Evolutionary conservation across 1,140 invertebrate species (phyloP).

Genomic region (Platorchestia sp.): DNA sequence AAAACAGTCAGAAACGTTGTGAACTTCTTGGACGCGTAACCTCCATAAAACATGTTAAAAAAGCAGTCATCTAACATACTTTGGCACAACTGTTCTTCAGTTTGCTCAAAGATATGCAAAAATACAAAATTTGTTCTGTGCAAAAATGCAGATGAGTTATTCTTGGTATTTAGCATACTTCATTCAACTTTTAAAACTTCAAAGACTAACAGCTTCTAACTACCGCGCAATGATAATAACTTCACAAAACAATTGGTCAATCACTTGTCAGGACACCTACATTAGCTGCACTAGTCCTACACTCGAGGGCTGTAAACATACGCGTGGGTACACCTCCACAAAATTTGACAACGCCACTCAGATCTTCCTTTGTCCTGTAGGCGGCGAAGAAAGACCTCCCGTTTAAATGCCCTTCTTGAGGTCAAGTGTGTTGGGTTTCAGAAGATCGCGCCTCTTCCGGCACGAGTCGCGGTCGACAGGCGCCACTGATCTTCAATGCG

Average conservation of each 20-base stretch:
- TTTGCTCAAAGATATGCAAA: not conserved
- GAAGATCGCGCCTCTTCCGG: slow-evolving; percentile 17
- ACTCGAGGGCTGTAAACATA: not conserved
- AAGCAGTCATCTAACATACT: not conserved
- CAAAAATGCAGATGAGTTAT: not conserved
- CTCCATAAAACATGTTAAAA: no score
- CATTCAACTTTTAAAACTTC: not conserved
- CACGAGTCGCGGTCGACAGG: slow-evolving; percentile 5
- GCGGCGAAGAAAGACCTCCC: not conserved
- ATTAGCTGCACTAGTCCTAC: not conserved
- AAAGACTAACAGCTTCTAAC: no score
- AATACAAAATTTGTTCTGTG: not conserved
- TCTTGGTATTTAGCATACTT: not conserved
- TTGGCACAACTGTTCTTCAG: not conserved
- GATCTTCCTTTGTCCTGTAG: not conserved
- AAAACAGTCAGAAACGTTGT: not conserved
- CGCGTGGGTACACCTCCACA: not conserved
- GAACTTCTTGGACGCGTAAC: not conserved
- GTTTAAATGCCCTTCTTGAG: slow-evolving; percentile 10
- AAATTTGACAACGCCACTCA: not conserved
- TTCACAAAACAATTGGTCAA: not conserved
- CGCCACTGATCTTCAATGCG: not conserved
- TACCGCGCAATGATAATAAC: not conserved
- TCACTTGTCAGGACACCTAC: not conserved
- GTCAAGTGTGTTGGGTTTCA: not conserved